Base-by-base conservation (phyloP, 2,113 vertebrate species). In the Cephalopterus ornatus region DNA sequence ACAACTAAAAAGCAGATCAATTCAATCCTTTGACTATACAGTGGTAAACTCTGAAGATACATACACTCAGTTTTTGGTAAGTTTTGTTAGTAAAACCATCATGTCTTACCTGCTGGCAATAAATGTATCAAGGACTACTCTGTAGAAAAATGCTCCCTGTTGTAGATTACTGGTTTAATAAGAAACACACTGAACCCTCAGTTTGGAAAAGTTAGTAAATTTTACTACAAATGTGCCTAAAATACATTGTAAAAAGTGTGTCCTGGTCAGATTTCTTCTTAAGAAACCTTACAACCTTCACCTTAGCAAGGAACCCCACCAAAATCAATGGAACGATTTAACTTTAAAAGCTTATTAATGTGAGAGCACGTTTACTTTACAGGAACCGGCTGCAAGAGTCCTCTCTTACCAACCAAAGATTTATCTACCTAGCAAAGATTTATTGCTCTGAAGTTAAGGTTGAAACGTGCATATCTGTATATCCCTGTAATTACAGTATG, bases 401-500 rank as follows among this genome's bases (percentile, higher is more conserved):
- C 33, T 93, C 76, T 92, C 72, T 80, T 71, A 81, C 86, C 72
- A 77, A 32, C 46, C 39, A 12, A 79, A 88, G 94, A 96, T 95
- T 95, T 95, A 95, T 93, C 91, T 93, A 11, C 47, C 88, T 74
- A 16, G 2, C 30, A 35, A 67, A 88, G 95, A 96, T 95, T 93
- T 93, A 95, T 91, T 89, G 77, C 76, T 81, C 71, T 77, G 67
- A 94, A 83, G 87, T 28, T 82, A 73, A 65, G 90, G 92, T 94
- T 95, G 94, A 79, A 95, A 72, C 47, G 10, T 85, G 92, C 82
- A 35, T 95, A 93, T 90, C 93, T 95, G 94, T 95, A 93, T 88
- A 92, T 93, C 91, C 86, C 83, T 81, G 89, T 92, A 96, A 93
- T 95, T 95, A 87, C 91, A 91, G 83, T 78, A 63, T 78, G 73